Base-by-base conservation (phyloP, 2,797 vertebrate species). In the Anas bahamensis region DNA sequence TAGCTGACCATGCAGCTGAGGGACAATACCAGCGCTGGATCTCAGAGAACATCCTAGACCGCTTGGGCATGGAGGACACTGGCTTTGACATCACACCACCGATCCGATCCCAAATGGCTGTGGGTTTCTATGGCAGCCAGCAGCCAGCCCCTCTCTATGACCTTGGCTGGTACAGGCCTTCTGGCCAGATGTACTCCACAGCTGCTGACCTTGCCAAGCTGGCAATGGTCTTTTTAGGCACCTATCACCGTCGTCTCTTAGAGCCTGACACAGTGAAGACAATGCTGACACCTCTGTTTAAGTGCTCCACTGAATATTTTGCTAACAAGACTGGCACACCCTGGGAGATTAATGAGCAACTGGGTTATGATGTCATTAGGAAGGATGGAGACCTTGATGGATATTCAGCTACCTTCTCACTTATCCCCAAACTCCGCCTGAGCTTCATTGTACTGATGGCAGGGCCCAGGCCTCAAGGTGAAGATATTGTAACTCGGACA, bases 141-240 rank as follows among this genome's bases (percentile, higher is more conserved):
- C 98, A 98, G 90, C 97, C 98, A 0, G 99, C 99, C 1, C 99
- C 99, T 0, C 98, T 99, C 35, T 99, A 99, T 7, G 99, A 99
- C 93, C 97, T 99, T 21, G 99, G 99, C 80, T 99, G 99, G 99
- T 99, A 99, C 89, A 98, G 99, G 5, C 99, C 99, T 6, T 99
- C 99, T 0, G 99, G 99, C 22, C 99, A 99, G 97, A 99, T 99
- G 99, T 99, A 98, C 93, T 99, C 99, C 80, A 99, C 99, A 0
- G 96, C 99, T 0, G 98, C 99, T 0, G 99, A 99, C 96, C 94
- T 99, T 83, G 99, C 99, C 91, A 99, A 99, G 96, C 97, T 99
- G 41, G 98, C 98, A 29, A 98, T 99, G 98, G 97, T 98, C 93
- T 98, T 99, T 46, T 69, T 99, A 89, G 99, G 99, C 2, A 96